Conservation (phyloP, 2,888 invertebrate species). For the Drosophila phalerata region DNA sequence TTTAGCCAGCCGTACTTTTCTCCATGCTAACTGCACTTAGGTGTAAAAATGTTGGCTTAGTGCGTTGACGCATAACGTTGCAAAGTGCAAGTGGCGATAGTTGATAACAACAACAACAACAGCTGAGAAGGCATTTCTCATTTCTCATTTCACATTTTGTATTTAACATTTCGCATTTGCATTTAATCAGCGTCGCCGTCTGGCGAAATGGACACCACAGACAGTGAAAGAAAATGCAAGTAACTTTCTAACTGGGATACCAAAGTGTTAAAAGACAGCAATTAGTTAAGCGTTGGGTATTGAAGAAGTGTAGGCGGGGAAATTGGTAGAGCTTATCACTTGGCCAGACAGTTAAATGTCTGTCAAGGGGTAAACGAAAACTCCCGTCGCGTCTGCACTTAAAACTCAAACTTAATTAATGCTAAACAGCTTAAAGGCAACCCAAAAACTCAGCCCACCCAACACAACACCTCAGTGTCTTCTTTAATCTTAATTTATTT, state of each 20-base stretch:
- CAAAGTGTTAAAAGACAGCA: constrained; percentile 76
- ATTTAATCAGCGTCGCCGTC: constrained; percentile 62
- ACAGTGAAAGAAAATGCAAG: constrained; percentile 9
- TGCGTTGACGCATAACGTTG: constrained; percentile 75
- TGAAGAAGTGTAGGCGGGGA: background rate
- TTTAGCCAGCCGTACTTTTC: constrained; percentile 20
- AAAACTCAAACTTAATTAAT: constrained; percentile 76
- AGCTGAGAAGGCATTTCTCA: constrained; percentile 7
- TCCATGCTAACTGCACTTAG: constrained; percentile 58
- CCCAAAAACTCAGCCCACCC: background rate
- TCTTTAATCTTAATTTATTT: background rate
- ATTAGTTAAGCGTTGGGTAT: constrained; percentile 48
- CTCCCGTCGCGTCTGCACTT: constrained; percentile 52
- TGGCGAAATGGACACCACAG: constrained; percentile 64
- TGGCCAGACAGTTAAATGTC: constrained; percentile 72
- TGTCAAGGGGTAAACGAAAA: constrained; percentile 21
- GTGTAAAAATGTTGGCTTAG: constrained; percentile 82
- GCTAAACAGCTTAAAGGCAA: constrained; percentile 74
- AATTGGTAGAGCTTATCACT: constrained; percentile 66
- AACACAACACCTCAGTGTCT: constrained; percentile 1
- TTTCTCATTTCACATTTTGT: background rate
- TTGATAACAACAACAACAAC: constrained; percentile 59
- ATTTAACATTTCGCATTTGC: constrained; percentile 20
- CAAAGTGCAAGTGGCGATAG: constrained; percentile 59
- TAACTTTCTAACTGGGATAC: constrained; percentile 31